Conservation (phyloP, 1,140 invertebrate genomes). For the Dryas iulia region DNA sequence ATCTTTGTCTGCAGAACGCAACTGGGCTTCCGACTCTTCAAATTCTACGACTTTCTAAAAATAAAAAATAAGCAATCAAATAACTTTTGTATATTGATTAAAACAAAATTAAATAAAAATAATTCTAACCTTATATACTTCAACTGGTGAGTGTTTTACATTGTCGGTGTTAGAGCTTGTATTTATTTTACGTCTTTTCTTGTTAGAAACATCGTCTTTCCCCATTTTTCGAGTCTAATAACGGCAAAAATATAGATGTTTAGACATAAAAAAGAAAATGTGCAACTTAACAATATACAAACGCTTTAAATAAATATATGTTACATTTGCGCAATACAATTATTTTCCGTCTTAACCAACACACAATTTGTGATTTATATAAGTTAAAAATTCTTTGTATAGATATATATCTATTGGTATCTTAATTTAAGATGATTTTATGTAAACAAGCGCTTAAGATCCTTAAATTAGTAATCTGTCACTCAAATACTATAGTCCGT, state of each 20-base stretch:
- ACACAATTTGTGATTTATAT: too few relatives aligned
- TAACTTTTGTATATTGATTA: not conserved
- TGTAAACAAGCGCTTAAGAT: too few relatives aligned
- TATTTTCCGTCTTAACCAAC: too few relatives aligned
- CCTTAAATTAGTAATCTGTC: too few relatives aligned
- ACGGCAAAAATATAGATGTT: not conserved
- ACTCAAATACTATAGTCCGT: too few relatives aligned
- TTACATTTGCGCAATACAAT: too few relatives aligned
- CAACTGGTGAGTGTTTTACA: conserved; percentile 53
- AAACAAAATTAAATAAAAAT: not conserved
- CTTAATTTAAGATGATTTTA: too few relatives aligned
- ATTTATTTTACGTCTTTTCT: conserved; percentile 69
- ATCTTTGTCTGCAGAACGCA: conserved; percentile 84
- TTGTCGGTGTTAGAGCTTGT: conserved; percentile 51
- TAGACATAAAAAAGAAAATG: conserved; percentile 11
- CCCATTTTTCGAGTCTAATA: conserved; percentile 46
- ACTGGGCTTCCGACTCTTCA: conserved; percentile 87
- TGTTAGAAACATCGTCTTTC: conserved; percentile 64
- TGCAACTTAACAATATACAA: not conserved
- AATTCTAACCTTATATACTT: conserved; percentile 69
- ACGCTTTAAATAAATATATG: too few relatives aligned
- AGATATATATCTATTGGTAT: too few relatives aligned
- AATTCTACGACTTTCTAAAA: conserved; percentile 84
- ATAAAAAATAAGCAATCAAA: not conserved
- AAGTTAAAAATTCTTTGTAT: too few relatives aligned